A percentile compares a stretch with the other conserved stretches of the same genome.
phyloP scores from a whole-genome alignment of 2,888 invertebrate genomes.

The Campaea margaritaria region DNA sequence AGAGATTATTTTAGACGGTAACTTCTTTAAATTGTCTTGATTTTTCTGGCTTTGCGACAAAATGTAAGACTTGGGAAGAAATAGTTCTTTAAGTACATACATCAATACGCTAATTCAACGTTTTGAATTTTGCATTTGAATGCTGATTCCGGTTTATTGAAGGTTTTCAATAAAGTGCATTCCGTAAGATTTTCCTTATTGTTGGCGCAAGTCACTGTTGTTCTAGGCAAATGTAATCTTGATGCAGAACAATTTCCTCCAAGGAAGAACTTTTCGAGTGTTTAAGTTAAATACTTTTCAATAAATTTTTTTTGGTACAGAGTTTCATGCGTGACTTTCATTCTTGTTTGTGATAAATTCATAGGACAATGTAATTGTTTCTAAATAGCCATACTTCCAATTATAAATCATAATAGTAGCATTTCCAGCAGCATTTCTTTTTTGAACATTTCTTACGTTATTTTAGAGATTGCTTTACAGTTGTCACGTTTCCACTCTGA shows the following conservation, averaged over 20 bases:
- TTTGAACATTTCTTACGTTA: not conserved
- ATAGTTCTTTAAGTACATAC: no score
- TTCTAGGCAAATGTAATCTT: slow-evolving; percentile 10
- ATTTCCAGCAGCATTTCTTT: not conserved
- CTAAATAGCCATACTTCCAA: no score
- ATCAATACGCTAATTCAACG: not conserved
- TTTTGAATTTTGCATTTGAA: not conserved
- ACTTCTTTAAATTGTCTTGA: no score
- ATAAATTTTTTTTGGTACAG: no score
- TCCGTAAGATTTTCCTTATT: slow-evolving; percentile 16
- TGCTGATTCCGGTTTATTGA: slow-evolving; percentile 1
- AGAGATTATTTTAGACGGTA: no score
- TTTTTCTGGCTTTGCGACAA: no score
- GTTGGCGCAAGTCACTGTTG: not conserved
- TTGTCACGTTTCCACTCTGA: slow-evolving; percentile 42
- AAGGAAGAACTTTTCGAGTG: not conserved
- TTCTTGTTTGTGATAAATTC: no score
- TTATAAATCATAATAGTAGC: no score
- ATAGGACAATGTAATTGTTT: no score
- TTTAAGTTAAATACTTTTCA: not conserved
- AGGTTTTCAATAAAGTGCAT: slow-evolving; percentile 5
- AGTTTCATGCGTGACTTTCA: no score
- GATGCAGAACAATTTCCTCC: not conserved
- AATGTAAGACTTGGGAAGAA: no score
- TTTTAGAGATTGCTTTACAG: slow-evolving; percentile 28